These are phyloP conservation scores for Chunga burmeisteri DNA, from an alignment of 2,113 vertebrate genomes.

Conservation along the genomic window DNA sequence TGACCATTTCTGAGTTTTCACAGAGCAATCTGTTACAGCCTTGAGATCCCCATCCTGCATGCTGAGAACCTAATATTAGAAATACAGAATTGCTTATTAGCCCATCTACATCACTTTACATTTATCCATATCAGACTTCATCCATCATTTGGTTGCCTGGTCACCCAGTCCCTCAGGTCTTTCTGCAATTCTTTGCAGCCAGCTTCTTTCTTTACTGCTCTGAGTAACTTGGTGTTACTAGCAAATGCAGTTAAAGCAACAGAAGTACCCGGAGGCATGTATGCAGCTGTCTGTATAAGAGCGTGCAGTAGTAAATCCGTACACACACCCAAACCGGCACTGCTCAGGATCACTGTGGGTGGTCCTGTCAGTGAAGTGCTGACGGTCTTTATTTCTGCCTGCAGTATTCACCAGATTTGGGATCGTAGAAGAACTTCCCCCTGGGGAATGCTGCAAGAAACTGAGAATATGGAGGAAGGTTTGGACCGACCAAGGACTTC, in stretches of 20 bases:
- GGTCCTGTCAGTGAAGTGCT: neutral
- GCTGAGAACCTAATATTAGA: neutral
- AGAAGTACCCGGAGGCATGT: neutral
- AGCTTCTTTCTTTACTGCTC: neutral
- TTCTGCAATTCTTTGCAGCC: neutral
- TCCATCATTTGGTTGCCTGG: neutral
- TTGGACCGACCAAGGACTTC: neutral
- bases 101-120: neutral
- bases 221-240: neutral
- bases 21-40: neutral
- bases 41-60: neutral
- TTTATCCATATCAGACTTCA: neutral
- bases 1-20: neutral
- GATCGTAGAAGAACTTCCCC: neutral
- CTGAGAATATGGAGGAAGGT: neutral
- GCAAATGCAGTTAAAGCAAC: neutral
- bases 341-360: accelerated
- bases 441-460: neutral
- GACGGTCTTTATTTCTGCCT: neutral
- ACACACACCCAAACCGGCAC: neutral
- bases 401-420: neutral
- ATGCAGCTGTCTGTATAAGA: neutral
- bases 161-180: neutral
- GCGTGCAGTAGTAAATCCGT: neutral
- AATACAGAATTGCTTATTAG: neutral